Base-by-base conservation (phyloP, 2,797 vertebrate genomes). In the Neoniphon sammara region DNA sequence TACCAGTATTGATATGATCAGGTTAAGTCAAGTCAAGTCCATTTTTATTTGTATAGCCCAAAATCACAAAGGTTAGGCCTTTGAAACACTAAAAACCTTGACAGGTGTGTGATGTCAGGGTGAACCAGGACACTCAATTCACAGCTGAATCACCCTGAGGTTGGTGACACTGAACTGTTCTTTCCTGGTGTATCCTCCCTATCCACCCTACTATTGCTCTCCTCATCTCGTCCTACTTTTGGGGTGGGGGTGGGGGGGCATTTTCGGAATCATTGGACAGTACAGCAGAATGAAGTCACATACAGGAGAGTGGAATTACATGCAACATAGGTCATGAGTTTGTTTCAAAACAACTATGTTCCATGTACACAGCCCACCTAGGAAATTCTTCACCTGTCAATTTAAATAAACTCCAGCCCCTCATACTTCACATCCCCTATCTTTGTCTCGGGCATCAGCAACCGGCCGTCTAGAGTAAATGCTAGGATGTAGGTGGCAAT, bases 341-440 rank as follows among this genome's bases (percentile, higher is more conserved):
- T 4, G n/a, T 14, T 9, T 25, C 34, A n/a, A 20, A 17, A 34
- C 30, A 11, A 59, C 57, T 0, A 58, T 58, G 52, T 15, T 59
- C 6, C 34, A 20, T 20, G 57, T 62, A 62, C 44, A 10, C 3
- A 62, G 23, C 23, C 5, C 31, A 9, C 7, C 21, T n/a, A 11
- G 14, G 64, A n/a, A 20, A 5, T 2, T 23, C 21, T 58, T 42
- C 31, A 12, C 7, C 18, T 23, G 9, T 8, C 21, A 36, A 61
- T 15, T 74, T 90, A 97, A 62, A 99, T 94, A 58, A 99, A 99
- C 84, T 99, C 97, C 31, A 99, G 93, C 12, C 97, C 97, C 88
- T 99, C 97, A 0, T 96, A 99, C 87, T 99, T 99, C 15, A 97
- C 91, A 0, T 92, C 90, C 5, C 96, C 97, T 0, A 99, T 95